Evolutionary conservation across 1,140 invertebrate species (phyloP).

Genomic region (Drosophila seguyi): DNA sequence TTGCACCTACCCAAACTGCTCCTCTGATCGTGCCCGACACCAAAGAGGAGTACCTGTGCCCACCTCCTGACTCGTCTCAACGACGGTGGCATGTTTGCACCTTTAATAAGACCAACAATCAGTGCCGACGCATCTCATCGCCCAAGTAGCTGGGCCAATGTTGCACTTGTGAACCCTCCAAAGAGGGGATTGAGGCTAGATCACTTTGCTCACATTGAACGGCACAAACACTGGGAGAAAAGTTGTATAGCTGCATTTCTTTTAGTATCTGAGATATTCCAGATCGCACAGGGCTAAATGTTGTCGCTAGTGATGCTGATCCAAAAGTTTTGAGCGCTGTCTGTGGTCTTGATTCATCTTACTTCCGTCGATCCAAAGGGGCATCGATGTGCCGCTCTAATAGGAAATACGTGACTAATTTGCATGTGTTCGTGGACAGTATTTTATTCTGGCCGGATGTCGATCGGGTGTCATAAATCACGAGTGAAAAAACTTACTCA

Average conservation of each 20-base stretch:
- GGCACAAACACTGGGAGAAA: conserved; percentile 3
- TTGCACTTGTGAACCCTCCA: conserved; percentile 38
- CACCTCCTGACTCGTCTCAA: conserved; percentile 40
- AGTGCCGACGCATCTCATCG: conserved; percentile 59
- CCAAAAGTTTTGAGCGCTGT: conserved; percentile 15
- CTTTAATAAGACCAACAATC: conserved; percentile 82
- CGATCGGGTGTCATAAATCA: conserved; percentile 55
- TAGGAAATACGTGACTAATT: conserved; percentile 79
- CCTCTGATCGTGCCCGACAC: conserved; percentile 77
- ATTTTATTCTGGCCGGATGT: conserved; percentile 58
- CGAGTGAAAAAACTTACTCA: conserved; percentile 23
- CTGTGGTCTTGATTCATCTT: conserved; percentile 61
- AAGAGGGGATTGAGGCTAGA: conserved; percentile 6
- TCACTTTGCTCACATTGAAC: background rate
- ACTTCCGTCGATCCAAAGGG: conserved; percentile 11
- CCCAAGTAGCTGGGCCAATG: conserved; percentile 32
- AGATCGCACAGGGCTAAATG: background rate
- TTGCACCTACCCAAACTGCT: conserved; percentile 58
- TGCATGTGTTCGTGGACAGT: conserved; percentile 27
- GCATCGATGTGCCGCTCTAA: conserved; percentile 59
- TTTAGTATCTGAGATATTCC: too few relatives aligned
- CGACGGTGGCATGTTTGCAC: conserved; percentile 83
- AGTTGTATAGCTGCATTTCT: too few relatives aligned
- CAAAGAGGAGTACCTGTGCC: conserved; percentile 13
- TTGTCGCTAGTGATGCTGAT: background rate